Evolutionary conservation across 2,888 invertebrate species (phyloP).

Genomic region (Lithophane ornitopus): DNA sequence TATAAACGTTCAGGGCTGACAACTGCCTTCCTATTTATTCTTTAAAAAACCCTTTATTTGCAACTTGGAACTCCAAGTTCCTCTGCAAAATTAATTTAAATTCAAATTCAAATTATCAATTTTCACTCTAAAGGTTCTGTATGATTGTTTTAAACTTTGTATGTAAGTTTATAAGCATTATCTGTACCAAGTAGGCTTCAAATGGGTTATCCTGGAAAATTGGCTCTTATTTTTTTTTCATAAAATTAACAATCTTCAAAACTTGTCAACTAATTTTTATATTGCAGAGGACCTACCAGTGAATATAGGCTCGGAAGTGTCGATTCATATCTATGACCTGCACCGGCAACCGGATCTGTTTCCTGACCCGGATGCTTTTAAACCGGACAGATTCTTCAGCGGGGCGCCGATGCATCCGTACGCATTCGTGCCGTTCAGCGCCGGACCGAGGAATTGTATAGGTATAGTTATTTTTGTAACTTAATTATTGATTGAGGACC

Average conservation of each 20-base stretch:
- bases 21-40: background rate
- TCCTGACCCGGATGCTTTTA: conserved; percentile 93
- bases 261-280: background rate
- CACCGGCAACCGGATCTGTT: conserved; percentile 92
- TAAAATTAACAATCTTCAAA: background rate
- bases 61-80: background rate
- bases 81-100: background rate
- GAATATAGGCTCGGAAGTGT: conserved; percentile 85
- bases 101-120: background rate
- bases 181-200: too few species aligned
- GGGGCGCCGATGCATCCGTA: conserved; percentile 90
- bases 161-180: background rate
- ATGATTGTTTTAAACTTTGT: background rate
- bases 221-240: too few species aligned
- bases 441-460: conserved; percentile 93
- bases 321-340: conserved; percentile 90
- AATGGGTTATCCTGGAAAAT: too few species aligned
- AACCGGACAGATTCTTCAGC: conserved; percentile 91
- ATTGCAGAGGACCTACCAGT: conserved; percentile 83
- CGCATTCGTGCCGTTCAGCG: conserved; percentile 92
- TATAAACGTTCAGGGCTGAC: conserved; percentile 3
- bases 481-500: background rate
- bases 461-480: conserved; percentile 79
- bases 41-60: background rate
- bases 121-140: too few species aligned